Evolutionary conservation across 2,113 vertebrate genomes (phyloP), one percentile per base, ranked within the genome.

Genomic region (Laterallus jamaicensis): DNA sequence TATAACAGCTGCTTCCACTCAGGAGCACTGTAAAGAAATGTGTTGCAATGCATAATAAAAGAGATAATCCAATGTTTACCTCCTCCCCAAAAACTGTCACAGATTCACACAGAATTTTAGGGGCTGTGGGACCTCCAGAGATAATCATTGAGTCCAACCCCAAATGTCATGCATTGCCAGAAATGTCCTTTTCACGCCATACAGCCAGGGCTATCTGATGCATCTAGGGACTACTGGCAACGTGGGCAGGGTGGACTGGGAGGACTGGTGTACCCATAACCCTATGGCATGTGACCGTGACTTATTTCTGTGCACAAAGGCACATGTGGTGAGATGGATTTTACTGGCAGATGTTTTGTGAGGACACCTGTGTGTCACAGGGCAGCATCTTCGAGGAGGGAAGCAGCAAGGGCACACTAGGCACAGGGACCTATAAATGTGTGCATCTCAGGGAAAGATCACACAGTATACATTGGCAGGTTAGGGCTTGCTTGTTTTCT

Each of bases 341-440:
- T 81, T n/a, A 58, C 35, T 74, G 7, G 37, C 15, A 66, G 35
- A 24, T 3, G 4, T 66, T 83, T 60, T 54, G 10, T 67, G 44
- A 54, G 28, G n/a, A 37, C 0, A 2, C 10, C 18, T 15, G 22
- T 47, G 24, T 35, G 37, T 29, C 28, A 77, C 44, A 66, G 11
- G 31, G 5, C 29, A 62, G 29, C 2, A 66, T 11, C 32, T 62
- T 18, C 35, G 50, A 66, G 29, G 8, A 67, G 32, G 15, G 7
- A 74, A 91, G 55, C 32, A 60, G 35, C 26, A 77, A 39, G 24
- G 5, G 5, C 5, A 6, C 32, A 64, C 28, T 4, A 25, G 12
- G 12, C 19, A 17, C 13, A 21, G 32, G 11, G 18, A 42, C 21
- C 7, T 0, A 3, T 15, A 14, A 2, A 6, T 28, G 5, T 5